phyloP scores from a whole-genome alignment of 2,797 vertebrate species.

The Notamacropus eugenii region DNA sequence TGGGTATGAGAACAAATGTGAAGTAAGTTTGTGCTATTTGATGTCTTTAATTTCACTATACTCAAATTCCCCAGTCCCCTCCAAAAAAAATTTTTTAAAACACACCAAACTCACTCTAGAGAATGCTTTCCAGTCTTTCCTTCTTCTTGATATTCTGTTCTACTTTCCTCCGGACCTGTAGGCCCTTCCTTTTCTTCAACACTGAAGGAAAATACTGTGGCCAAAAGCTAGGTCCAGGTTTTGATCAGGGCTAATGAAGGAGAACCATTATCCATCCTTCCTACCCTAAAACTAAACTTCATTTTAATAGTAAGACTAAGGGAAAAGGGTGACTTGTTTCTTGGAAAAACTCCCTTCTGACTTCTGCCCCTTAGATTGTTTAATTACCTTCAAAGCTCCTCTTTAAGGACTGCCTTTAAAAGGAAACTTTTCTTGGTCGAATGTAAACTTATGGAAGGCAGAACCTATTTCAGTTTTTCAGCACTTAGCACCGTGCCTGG shows the following conservation, averaged over 20 bases:
- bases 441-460: neutral
- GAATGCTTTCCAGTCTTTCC: slow-evolving; percentile 21
- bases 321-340: neutral
- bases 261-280: neutral
- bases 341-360: neutral
- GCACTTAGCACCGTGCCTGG: neutral
- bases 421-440: neutral
- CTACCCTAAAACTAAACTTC: neutral
- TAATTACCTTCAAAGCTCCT: neutral
- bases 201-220: slow-evolving; percentile 8
- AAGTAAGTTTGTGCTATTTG: neutral
- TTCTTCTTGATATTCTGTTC: neutral
- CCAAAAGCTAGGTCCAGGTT: neutral
- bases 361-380: neutral
- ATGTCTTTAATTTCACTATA: neutral
- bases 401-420: neutral
- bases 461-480: neutral
- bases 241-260: neutral
- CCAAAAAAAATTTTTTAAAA: neutral
- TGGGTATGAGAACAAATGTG: neutral
- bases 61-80: neutral
- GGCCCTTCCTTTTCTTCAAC: neutral
- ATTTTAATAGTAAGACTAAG: neutral
- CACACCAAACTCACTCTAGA: neutral
- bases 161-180: neutral